Evolutionary conservation across 1,140 invertebrate genomes (phyloP), one percentile per base, ranked within the genome.

Genomic region (Scaptomyza hsui): DNA sequence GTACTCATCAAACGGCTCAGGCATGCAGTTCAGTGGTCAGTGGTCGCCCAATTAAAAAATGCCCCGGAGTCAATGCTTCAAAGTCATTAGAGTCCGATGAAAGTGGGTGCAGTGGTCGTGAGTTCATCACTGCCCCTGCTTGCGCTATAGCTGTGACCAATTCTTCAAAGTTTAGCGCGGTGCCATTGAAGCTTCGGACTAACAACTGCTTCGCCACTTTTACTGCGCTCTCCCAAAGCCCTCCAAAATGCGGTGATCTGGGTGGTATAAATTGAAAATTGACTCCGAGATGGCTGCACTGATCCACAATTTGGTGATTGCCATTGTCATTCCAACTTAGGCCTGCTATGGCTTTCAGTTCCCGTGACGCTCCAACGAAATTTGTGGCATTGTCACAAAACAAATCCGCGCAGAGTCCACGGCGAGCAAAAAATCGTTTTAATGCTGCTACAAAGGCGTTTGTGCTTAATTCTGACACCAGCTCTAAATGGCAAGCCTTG

Each of bases 201-300:
- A 67, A 15, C n/a, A 67, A 12, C 4, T 44, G 37, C 7, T 67
- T 59, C 7, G 63, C 63, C 3, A 51, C 41, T 2, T 56, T 56
- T 1, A 41, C 62, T 4, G 62, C 51, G 32, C 44, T 48, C 12
- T 65, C 62, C 52, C 32, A 65, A 9, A 56, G 15, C 13, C 44
- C 52, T 15, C 52, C 62, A 16, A 65, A 56, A 37, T 53, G 51
- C 15, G 61, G 61, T 16, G 39, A 16, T 41, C 39, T n/a, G n/a
- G 39, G 39, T 6, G 39, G 39, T 13, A 41, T 41, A 7, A 41
- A 41, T 6, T 41, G 39, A 5, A 41, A 41, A 41, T 41, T 48
- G 13, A 48, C 45, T 7, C 45, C 45, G 19, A 48, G 45, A 0
- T 48, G 45, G 18, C 45, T 48, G 45, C 45, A 48, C 13, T 48